Conservation (phyloP, 2,888 invertebrate genomes). For the Cylloceria caligata region DNA sequence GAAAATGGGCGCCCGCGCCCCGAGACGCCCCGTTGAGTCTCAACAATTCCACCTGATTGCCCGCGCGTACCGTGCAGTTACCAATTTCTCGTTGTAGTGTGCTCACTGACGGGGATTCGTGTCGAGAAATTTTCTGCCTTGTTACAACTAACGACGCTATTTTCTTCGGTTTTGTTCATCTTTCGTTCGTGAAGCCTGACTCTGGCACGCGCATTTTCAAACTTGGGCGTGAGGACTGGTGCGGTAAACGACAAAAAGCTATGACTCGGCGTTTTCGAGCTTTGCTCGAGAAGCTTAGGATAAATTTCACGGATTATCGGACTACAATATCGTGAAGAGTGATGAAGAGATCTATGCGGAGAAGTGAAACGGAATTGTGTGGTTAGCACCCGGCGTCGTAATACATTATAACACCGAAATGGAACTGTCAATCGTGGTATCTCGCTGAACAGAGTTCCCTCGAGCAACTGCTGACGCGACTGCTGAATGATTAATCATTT, state of each 20-base stretch:
- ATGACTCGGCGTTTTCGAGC: slow-evolving; percentile 8
- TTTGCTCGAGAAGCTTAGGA: slow-evolving; percentile 31
- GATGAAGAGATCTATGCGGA: slow-evolving; percentile 38
- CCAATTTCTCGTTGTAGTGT: background rate
- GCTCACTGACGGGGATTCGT: slow-evolving; percentile 39
- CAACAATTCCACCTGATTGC: slow-evolving; percentile 84
- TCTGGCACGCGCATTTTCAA: background rate
- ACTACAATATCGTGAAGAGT: slow-evolving; percentile 9
- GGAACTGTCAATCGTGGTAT: slow-evolving; percentile 27
- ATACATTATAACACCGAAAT: background rate
- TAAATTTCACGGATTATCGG: slow-evolving; percentile 65
- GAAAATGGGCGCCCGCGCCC: slow-evolving; percentile 47
- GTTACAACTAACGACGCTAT: slow-evolving; percentile 66
- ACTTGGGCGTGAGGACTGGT: background rate
- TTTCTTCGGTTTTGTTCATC: too few species aligned
- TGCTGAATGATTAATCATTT: slow-evolving; percentile 68
- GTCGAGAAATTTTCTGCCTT: slow-evolving; percentile 69
- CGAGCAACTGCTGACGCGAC: slow-evolving; percentile 57
- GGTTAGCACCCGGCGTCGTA: slow-evolving; percentile 2
- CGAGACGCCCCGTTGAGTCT: slow-evolving; percentile 78
- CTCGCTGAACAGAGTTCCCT: slow-evolving; percentile 9
- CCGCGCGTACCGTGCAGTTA: slow-evolving; percentile 48
- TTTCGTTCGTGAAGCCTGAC: slow-evolving; percentile 18
- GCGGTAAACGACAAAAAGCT: background rate
- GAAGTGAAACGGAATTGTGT: slow-evolving; percentile 5